Percentiles rank a stretch among this genome's conserved stretches.
These are phyloP conservation scores for Porphyrio hochstetteri DNA, from an alignment of 2,113 vertebrate genomes.

Conservation along the genomic window DNA sequence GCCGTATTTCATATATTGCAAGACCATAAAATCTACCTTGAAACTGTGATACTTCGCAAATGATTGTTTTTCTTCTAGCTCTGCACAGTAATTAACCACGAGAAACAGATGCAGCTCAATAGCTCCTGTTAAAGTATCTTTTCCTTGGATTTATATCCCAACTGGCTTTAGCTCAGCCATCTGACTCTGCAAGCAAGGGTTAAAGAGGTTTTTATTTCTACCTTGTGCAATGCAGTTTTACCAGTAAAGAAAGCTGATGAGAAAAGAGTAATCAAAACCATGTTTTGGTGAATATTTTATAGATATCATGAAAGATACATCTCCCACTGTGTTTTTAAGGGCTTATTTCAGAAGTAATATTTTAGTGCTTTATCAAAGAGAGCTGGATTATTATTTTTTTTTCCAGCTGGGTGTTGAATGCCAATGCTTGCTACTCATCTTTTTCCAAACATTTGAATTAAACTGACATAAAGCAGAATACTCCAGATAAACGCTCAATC, in stretches of 20 bases:
- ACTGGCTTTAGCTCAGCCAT: neutral
- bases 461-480: constrained; percentile 23
- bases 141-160: neutral
- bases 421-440: neutral
- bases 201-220: neutral
- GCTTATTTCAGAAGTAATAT: constrained; percentile 5
- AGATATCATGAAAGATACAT: neutral
- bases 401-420: neutral
- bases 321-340: constrained; percentile 1
- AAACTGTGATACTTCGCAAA: neutral
- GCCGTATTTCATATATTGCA: neutral
- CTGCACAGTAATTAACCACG: neutral
- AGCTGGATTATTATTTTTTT: neutral
- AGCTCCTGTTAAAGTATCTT: neutral
- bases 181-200: neutral
- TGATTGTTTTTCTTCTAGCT: neutral
- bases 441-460: neutral
- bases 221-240: neutral
- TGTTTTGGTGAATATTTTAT: neutral
- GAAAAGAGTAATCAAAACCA: constrained; percentile 27
- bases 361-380: constrained; percentile 16
- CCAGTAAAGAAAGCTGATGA: neutral
- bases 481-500: neutral
- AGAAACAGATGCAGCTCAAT: neutral
- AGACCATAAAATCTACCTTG: neutral